Percentiles rank a stretch among this genome's conserved stretches.
phyloP scores from a whole-genome alignment of 2,797 vertebrate genomes.

The Cossypha dichroa region DNA sequence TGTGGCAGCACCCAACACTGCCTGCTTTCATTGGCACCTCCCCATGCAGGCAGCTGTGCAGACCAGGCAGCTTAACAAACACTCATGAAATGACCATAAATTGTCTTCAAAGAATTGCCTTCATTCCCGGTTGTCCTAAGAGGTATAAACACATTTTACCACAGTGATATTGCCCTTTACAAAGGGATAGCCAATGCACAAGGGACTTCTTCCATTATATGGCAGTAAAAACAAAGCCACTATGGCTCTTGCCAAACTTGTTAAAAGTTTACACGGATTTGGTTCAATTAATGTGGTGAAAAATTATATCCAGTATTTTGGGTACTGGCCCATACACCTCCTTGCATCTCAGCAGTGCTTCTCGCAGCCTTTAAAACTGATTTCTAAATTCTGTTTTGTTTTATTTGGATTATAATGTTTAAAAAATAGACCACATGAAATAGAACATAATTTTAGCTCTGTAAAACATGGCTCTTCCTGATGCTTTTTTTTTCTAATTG shows the following conservation, averaged over 20 bases:
- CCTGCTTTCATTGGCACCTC: slow-evolving; percentile 37
- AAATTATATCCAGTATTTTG: slow-evolving; percentile 38
- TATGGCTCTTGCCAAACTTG: neutral
- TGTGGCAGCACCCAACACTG: slow-evolving; percentile 21
- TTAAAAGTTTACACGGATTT: neutral
- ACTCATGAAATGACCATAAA: slow-evolving; percentile 37
- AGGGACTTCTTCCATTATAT: slow-evolving; percentile 32
- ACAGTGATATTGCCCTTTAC: slow-evolving; percentile 56
- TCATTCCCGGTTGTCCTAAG: slow-evolving; percentile 56
- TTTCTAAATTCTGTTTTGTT: neutral
- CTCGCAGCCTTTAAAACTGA: neutral
- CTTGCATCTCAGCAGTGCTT: neutral
- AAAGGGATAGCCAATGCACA: neutral
- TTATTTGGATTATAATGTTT: neutral
- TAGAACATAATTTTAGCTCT: neutral
- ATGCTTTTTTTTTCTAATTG: neutral
- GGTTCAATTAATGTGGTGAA: neutral
- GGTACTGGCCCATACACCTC: neutral
- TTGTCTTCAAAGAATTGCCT: slow-evolving; percentile 62
- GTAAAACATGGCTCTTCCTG: neutral
- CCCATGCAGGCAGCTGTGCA: slow-evolving; percentile 37
- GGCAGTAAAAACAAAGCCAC: slow-evolving; percentile 17
- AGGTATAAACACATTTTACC: slow-evolving; percentile 47
- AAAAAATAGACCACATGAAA: neutral
- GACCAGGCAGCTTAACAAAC: slow-evolving; percentile 17